phyloP scores from a whole-genome alignment of 2,888 invertebrate species.

The Clunio marinus region DNA sequence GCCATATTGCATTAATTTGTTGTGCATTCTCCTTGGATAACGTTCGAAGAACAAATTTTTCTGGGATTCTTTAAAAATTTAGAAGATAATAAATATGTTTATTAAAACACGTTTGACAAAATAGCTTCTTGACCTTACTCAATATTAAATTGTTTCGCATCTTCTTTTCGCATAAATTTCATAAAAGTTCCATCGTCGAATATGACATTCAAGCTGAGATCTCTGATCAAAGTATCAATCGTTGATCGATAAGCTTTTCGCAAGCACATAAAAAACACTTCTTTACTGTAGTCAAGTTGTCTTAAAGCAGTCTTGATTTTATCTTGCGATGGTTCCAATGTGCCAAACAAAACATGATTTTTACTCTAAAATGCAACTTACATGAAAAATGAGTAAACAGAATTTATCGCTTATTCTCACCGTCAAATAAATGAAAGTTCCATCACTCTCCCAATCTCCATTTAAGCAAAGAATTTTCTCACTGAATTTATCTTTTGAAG shows the following conservation, averaged over 20 bases:
- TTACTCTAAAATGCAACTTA: background rate
- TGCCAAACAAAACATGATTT: background rate
- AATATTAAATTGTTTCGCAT: slow-evolving; percentile 39
- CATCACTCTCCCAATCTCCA: slow-evolving; percentile 45
- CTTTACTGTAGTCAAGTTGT: background rate
- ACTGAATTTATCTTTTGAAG: slow-evolving; percentile 43
- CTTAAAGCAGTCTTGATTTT: background rate
- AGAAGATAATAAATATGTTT: background rate
- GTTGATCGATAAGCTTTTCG: background rate
- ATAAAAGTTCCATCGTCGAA: background rate
- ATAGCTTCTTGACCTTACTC: slow-evolving; percentile 36
- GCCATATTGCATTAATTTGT: slow-evolving; percentile 45
- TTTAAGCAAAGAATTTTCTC: slow-evolving; percentile 45
- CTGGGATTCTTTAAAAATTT: slow-evolving; percentile 34
- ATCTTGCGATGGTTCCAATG: background rate
- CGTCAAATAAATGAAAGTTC: slow-evolving; percentile 45
- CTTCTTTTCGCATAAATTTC: background rate
- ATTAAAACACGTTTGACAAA: background rate
- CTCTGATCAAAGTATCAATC: background rate
- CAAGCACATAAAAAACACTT: background rate
- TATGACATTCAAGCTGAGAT: background rate
- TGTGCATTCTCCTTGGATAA: slow-evolving; percentile 43
- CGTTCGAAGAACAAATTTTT: background rate
- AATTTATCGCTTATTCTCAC: slow-evolving; percentile 42
- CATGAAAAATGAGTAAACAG: no score